Evolutionary conservation across 2,113 vertebrate species (phyloP).

Genomic region (Nicator chloris): DNA sequence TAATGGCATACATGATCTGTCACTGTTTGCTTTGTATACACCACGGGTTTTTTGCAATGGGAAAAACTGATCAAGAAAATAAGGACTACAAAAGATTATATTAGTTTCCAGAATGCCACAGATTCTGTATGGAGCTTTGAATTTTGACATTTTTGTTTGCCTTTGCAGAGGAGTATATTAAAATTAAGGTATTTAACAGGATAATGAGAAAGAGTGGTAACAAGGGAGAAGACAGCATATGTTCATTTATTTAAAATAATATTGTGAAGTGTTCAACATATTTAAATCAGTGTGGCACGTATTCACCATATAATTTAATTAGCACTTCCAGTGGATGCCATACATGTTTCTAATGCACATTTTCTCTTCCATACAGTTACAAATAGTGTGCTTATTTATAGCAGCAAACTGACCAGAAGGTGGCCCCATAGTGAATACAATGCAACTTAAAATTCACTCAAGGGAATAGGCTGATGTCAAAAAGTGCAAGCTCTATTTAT

Average conservation of each 20-base stretch:
- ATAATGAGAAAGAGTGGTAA: constrained; percentile 56
- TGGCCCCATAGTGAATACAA: constrained; percentile 50
- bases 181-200: constrained; percentile 29
- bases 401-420: constrained; percentile 39
- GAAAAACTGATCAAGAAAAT: neutral
- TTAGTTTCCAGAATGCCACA: neutral
- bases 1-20: neutral
- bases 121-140: neutral
- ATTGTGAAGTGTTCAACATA: constrained; percentile 22
- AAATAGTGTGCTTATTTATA: neutral
- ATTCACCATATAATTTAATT: constrained; percentile 68
- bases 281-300: constrained; percentile 54
- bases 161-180: neutral
- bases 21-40: neutral
- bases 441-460: constrained; percentile 45
- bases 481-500: constrained; percentile 28
- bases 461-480: constrained; percentile 33
- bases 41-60: neutral
- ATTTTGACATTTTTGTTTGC: neutral
- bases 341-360: constrained; percentile 49
- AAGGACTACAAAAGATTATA: neutral
- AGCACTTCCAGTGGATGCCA: constrained; percentile 31
- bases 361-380: constrained; percentile 37
- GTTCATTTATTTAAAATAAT: constrained; percentile 69
- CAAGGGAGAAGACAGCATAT: constrained; percentile 57